Conservation (phyloP, 2,888 invertebrate genomes). For the Aphelenchoides bicaudatus region DNA sequence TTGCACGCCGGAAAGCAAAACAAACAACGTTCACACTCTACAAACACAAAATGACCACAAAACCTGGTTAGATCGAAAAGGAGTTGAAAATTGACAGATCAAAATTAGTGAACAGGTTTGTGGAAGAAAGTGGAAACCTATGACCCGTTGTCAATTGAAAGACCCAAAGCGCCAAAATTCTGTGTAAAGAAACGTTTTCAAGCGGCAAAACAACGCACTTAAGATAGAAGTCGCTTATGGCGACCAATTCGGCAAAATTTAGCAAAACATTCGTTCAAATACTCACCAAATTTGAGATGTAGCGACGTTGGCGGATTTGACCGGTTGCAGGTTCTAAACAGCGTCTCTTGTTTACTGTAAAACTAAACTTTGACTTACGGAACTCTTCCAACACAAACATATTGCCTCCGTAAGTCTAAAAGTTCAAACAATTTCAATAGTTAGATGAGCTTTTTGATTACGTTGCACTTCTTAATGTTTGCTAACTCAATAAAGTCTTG, state of each 20-base stretch:
- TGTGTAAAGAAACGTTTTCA: neutral
- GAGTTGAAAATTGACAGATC: neutral
- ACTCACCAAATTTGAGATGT: constrained; percentile 95
- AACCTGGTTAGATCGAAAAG: neutral
- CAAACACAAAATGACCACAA: neutral
- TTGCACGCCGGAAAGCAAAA: no score
- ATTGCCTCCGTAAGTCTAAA: constrained; percentile 97
- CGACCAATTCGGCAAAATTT: neutral
- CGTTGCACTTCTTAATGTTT: constrained; percentile 98
- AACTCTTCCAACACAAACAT: constrained; percentile 99
- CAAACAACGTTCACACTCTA: no score
- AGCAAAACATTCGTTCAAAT: neutral
- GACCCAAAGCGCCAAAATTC: neutral
- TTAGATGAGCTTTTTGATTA: no score
- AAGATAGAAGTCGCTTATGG: neutral
- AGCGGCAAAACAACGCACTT: neutral
- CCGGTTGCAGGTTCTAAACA: constrained; percentile 92
- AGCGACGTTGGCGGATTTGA: constrained; percentile 90
- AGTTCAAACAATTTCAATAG: no score
- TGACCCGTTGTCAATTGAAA: no score
- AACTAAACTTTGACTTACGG: constrained; percentile 72
- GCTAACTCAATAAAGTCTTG: constrained; percentile 99
- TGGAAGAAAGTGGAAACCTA: neutral
- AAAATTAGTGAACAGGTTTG: no score
- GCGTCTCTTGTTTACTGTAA: neutral